phyloP scores from a whole-genome alignment of 2,888 invertebrate species.

The Conus canariensis region DNA sequence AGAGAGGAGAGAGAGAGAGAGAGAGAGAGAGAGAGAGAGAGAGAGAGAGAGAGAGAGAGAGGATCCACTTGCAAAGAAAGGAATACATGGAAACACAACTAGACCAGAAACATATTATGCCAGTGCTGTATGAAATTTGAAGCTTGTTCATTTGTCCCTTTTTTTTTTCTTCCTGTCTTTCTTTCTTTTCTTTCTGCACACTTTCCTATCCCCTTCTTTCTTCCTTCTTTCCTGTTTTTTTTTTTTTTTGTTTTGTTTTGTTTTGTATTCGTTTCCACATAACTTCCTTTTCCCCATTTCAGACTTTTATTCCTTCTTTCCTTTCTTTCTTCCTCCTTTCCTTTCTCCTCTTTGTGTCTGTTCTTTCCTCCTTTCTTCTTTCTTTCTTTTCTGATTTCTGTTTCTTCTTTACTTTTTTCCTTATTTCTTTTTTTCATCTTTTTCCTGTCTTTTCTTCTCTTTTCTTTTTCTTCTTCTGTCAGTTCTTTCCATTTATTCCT shows the following conservation, averaged over 20 bases:
- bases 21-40: no score
- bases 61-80: no score
- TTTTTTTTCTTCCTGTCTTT: neutral
- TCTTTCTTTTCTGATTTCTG: neutral
- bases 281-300: neutral
- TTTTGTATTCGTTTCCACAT: neutral
- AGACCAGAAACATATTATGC: no score
- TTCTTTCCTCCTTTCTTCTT: neutral
- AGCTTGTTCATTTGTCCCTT: no score
- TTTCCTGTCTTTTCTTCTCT: neutral
- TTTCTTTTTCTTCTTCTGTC: neutral
- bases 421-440: neutral
- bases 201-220: neutral
- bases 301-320: neutral
- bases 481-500: neutral
- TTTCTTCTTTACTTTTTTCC: neutral
- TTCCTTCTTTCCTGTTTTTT: neutral
- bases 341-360: neutral
- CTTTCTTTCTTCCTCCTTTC: neutral
- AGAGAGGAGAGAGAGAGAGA: no score
- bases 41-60: no score
- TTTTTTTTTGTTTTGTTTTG: neutral
- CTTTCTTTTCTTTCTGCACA: neutral
- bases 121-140: no score
- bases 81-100: no score